These are phyloP conservation scores for Blera fallax DNA, from an alignment of 2,888 invertebrate species.

Conservation along the genomic window DNA sequence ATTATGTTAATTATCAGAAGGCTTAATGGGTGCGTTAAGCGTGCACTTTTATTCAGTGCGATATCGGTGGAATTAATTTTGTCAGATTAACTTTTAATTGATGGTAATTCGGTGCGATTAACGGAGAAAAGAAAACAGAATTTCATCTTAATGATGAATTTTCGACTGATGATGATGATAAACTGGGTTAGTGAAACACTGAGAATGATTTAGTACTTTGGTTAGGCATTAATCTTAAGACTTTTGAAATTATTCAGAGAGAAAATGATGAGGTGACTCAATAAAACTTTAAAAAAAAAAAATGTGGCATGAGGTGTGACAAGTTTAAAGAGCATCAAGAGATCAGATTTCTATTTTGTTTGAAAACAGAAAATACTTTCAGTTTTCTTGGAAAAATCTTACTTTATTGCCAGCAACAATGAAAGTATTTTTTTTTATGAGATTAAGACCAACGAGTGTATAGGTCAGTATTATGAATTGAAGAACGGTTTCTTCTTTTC, in stretches of 20 bases:
- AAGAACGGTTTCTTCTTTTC: too few species aligned
- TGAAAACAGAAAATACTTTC: not conserved
- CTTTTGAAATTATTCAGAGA: not conserved
- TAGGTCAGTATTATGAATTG: too few species aligned
- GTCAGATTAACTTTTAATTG: conserved; percentile 62
- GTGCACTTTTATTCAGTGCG: conserved; percentile 44
- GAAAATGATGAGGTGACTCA: not conserved
- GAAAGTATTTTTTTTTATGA: too few species aligned
- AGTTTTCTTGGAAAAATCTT: too few species aligned
- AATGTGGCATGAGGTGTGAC: not conserved
- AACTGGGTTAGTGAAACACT: conserved; percentile 32
- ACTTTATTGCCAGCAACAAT: too few species aligned
- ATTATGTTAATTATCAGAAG: conserved; percentile 46
- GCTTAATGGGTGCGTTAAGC: conserved; percentile 44
- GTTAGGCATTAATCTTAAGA: not conserved
- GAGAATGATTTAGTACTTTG: not conserved
- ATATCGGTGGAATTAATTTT: conserved; percentile 57
- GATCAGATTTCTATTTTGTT: not conserved
- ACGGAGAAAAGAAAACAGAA: conserved; percentile 44
- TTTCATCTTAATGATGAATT: not conserved
- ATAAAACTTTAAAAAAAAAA: not conserved
- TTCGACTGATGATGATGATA: not conserved
- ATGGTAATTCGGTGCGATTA: conserved; percentile 54
- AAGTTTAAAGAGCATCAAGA: not conserved
- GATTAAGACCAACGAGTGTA: too few species aligned